Base-by-base conservation (phyloP, 2,797 vertebrate genomes). In the Bufotes viridis region DNA sequence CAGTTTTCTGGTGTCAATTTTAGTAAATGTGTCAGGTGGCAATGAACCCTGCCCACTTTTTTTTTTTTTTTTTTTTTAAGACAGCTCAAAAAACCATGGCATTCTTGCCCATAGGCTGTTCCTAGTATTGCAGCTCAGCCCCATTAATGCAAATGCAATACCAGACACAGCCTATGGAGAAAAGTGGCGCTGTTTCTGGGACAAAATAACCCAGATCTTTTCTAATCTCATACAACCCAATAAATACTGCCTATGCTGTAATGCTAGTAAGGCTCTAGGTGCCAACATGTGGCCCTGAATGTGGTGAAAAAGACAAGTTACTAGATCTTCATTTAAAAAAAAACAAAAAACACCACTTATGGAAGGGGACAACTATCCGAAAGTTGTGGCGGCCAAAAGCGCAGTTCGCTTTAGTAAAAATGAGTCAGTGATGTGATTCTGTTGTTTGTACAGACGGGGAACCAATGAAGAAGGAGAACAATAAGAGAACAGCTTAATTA, bases 401-500 rank as follows among this genome's bases (percentile, higher is more conserved):
- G 34, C 29, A 70, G 18, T 22, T 49, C 26, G 9, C 17, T 22
- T 72, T 42, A 58, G 20, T 81, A 79, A 14, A 70, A 42, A 60
- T 75, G 34, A 24, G n/a, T 24, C 67, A 74, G 51, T 7, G 13
- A 80, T 60, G 61, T 69, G 26, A 53, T n/a, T 34, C 7, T 51
- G 9, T 57, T 34, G 29, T 24, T 63, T 63, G 29, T 20, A 63
- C 55, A 61, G 22, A 74, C 22, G n/a, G 29, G 76, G n/a, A 82
- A 34, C 51, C n/a, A 58, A 20, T n/a, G 69, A 58, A 53, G 24
- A 10, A 82, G 11, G 49, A 75, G 61, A 26, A 81, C 63, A 75
- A 74, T 17, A 81, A 63, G 26, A 61, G 79, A 57, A 87, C 86
- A 63, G 34, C 57, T 20, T 72, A 87, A 87, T 87, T 81, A 74